A percentile compares a stretch with the other conserved stretches of the same genome.
These are phyloP conservation scores for Sturmia bella DNA, from an alignment of 2,888 invertebrate species.

Conservation along the genomic window DNA sequence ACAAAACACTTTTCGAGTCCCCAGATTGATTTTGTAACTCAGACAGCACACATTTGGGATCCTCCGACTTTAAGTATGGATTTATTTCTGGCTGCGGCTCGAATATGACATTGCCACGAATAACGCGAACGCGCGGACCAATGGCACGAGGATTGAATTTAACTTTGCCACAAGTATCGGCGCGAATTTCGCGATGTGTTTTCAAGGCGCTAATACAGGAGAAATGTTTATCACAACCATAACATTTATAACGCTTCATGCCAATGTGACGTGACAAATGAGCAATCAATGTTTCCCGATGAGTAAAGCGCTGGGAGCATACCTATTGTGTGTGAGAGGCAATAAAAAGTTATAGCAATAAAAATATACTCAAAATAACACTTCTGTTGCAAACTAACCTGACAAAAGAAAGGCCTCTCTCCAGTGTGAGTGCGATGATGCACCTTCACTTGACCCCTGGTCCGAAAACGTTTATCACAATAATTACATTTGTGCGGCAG, in stretches of 20 bases:
- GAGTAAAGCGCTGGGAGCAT: slow-evolving; percentile 77
- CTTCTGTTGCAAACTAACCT: slow-evolving; percentile 71
- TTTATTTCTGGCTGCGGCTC: slow-evolving; percentile 79
- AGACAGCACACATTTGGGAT: slow-evolving; percentile 72
- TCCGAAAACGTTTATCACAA: slow-evolving; percentile 79
- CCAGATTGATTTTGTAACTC: slow-evolving; percentile 69
- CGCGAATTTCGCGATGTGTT: slow-evolving; percentile 77
- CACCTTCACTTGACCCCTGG: slow-evolving; percentile 79
- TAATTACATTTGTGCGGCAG: slow-evolving; percentile 77
- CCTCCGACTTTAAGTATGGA: slow-evolving; percentile 77
- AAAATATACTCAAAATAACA: background rate
- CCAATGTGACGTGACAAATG: slow-evolving; percentile 80
- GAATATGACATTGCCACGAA: slow-evolving; percentile 78
- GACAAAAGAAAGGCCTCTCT: slow-evolving; percentile 79
- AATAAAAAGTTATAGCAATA: background rate
- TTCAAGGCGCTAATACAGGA: slow-evolving; percentile 79
- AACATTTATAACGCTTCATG: slow-evolving; percentile 81
- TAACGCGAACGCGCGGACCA: slow-evolving; percentile 79
- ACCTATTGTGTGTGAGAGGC: slow-evolving; percentile 72
- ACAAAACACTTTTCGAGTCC: slow-evolving; percentile 72
- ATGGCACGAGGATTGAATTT: slow-evolving; percentile 79
- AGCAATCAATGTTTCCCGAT: slow-evolving; percentile 80
- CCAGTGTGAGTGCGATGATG: slow-evolving; percentile 80
- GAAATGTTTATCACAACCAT: slow-evolving; percentile 78
- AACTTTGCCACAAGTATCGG: slow-evolving; percentile 77